phyloP scores from a whole-genome alignment of 2,113 vertebrate species.

The Morone saxatilis region DNA sequence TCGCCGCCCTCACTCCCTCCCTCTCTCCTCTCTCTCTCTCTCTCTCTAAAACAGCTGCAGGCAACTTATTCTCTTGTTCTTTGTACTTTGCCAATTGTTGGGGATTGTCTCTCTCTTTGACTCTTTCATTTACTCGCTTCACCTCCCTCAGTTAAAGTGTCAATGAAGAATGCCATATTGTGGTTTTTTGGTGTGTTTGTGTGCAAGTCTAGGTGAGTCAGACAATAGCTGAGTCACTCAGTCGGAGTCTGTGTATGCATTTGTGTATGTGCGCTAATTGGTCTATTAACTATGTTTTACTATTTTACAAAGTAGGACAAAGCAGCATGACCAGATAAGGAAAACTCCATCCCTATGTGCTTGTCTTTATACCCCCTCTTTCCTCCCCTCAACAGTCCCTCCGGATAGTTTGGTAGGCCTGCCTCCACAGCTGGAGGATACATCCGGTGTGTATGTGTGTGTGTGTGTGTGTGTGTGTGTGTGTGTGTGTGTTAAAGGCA shows the following conservation, averaged over 20 bases:
- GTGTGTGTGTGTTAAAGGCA: constrained; percentile 35
- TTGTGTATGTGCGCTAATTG: constrained; percentile 9
- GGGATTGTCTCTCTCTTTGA: neutral
- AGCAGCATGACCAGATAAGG: constrained; percentile 55
- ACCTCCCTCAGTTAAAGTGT: constrained; percentile 14
- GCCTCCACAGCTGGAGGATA: constrained; percentile 74
- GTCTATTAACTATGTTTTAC: constrained; percentile 15
- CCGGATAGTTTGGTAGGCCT: constrained; percentile 37
- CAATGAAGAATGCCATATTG: constrained; percentile 4
- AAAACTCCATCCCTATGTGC: constrained; percentile 26
- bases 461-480: constrained; percentile 8
- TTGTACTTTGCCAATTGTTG: constrained; percentile 39
- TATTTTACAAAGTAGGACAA: constrained; percentile 21
- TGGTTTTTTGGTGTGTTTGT: neutral
- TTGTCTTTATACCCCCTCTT: constrained; percentile 29
- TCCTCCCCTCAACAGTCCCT: constrained; percentile 36
- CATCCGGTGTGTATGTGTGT: constrained; percentile 53
- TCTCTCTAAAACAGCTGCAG: constrained; percentile 71
- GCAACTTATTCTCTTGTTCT: constrained; percentile 61
- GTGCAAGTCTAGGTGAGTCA: constrained; percentile 19
- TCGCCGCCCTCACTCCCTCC: constrained; percentile 27
- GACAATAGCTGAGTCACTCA: constrained; percentile 28
- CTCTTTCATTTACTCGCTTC: constrained; percentile 21
- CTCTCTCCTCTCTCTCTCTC: neutral
- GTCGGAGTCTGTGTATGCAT: constrained; percentile 3